Evolutionary conservation across 2,888 invertebrate species (phyloP), one percentile per base, ranked within the genome.

Genomic region (Ashinkailepas kermadecensis): DNA sequence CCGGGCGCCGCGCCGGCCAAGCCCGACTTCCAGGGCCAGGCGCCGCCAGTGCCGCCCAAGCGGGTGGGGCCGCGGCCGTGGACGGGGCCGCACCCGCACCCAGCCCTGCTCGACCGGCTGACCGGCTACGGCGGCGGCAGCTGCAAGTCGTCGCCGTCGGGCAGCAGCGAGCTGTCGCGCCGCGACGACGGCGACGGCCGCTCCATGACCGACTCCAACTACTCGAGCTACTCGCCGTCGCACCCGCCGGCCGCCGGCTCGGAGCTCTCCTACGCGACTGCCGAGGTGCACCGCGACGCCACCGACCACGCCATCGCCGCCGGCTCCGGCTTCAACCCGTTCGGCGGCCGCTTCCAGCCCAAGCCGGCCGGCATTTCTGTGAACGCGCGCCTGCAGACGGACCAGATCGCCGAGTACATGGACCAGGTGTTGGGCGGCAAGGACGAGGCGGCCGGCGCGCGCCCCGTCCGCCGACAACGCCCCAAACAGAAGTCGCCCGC

Each of bases 111-210:
- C 7, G 65, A 65, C n/a, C 65, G 12, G 65, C 65, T 23, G 65
- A 12, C 23, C 23, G 65, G 18, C 23, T 23, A 11, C n/a, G 23
- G n/a, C n/a, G 59, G 15, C n/a, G 23, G 15, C 58, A 64, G 65
- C 23, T 23, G 65, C 23, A 65, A 65, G 65, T 9, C 65, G n/a
- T 23, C 65, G 23, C 65, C 65, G n/a, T 65, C 65, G 10, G 65
- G 23, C 65, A 23, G 65, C 65, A 65, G 65, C 65, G 65, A 65
- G 0, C 65, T 65, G 10, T 65, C 93, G 12, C 90, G 94, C 65
- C 90, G 96, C 81, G 96, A 96, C 85, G 96, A 96, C 87, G 96
- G 95, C 0, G 96, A 96, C 85, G 96, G 96, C 0, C 90, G 96
- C 82, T 95, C 95, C 82, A 94, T 96, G 82, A 95, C 96, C 0